Evolutionary conservation across 2,888 invertebrate species (phyloP), one percentile per base, ranked within the genome.

Genomic region (Flabesymbios commensalis): DNA sequence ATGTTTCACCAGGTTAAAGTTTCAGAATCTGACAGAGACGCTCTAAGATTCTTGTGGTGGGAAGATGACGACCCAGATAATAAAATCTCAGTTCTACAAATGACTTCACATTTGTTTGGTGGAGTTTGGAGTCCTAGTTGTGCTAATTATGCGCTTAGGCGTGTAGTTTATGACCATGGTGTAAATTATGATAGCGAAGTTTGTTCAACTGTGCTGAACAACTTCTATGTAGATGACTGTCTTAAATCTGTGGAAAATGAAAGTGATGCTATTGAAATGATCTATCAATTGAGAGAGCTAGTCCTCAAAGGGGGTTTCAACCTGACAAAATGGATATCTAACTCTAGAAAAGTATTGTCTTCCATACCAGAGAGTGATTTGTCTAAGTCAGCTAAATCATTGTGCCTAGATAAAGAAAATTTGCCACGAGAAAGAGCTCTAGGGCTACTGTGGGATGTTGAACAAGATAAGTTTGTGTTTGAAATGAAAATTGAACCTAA

Each of bases 31-130:
- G 59, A 67, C 36, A 33, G 59, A 47, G 63, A 67, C 49, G 52
- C 48, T 17, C 61, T 59, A 24, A 48, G 57, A 42, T 69, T 64
- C 33, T 36, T 65, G 4, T 65, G 70, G 67, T 59, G 52, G 49
- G 36, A 24, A 14, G 26, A 58, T 14, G 58, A 41, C 7, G 52
- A 53, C 24, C 19, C 24, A 7, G 5, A 10, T 7, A 17, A 53
- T 19, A 5, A 32, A 14, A 32, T 24, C 5, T 7, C 5, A 7
- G 39, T 7, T 7, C 57, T 56, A 36, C 3, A 48, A 3, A 55
- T 60, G 54, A 36, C n/a, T 4, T 24, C 39, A 17, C 60, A 59
- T 36, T 3, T 59, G 5, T 59, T 59, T 45, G 59, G 52, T 39
- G 59, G 31, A 2, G 32, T 31, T 3, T 57, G 31, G 26, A 31